Evolutionary conservation across 2,888 invertebrate genomes (phyloP).

Genomic region (Drosophila recens): DNA sequence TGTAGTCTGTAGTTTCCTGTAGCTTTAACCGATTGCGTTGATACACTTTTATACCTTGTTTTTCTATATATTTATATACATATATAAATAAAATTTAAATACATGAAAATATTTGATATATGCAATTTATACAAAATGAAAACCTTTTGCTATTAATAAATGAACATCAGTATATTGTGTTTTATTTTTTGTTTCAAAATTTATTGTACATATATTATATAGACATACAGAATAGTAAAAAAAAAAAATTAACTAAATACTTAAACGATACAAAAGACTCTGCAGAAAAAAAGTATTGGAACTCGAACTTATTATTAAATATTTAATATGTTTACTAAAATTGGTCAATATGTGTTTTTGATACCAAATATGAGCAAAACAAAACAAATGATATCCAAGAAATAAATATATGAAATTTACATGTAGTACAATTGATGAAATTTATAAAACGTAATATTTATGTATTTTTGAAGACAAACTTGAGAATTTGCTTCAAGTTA

Average conservation of each 20-base stretch:
- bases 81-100: conserved; percentile 52
- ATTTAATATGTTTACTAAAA: conserved; percentile 68
- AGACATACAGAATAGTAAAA: conserved; percentile 37
- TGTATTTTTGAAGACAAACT: conserved; percentile 62
- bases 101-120: conserved; percentile 68
- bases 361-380: conserved; percentile 59
- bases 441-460: conserved; percentile 66
- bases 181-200: conserved; percentile 59
- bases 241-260: conserved; percentile 49
- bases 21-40: conserved; percentile 75
- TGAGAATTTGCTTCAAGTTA: conserved; percentile 44
- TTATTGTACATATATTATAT: conserved; percentile 63
- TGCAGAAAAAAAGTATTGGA: conserved; percentile 75
- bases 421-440: conserved; percentile 76
- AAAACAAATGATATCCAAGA: conserved; percentile 22
- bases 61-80: conserved; percentile 50
- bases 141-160: conserved; percentile 76
- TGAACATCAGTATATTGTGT: conserved; percentile 68
- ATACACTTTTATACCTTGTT: conserved; percentile 80
- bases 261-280: conserved; percentile 75
- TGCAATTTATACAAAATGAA: conserved; percentile 70
- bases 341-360: conserved; percentile 78
- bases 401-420: conserved; percentile 68
- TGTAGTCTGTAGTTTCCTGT: conserved; percentile 79
- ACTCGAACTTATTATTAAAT: conserved; percentile 76